Percentiles rank a stretch among this genome's conserved stretches.
Evolutionary conservation across 2,888 invertebrate species (phyloP).

Genomic region (Diachrysia chrysitis): DNA sequence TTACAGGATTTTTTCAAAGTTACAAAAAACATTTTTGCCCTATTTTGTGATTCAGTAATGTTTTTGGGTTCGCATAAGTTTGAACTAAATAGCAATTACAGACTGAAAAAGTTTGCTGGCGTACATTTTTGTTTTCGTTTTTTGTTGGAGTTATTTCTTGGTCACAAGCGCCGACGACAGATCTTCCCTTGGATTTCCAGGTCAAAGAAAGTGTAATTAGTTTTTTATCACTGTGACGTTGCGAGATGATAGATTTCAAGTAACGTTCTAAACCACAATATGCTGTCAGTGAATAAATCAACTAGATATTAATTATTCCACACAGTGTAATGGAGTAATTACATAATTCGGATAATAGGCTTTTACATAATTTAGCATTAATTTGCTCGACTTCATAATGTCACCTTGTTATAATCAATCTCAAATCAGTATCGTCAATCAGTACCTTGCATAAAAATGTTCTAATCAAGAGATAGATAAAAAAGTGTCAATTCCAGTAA

Average conservation of each 20-base stretch:
- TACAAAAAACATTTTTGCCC: background rate
- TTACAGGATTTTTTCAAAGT: constrained; percentile 23
- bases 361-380: background rate
- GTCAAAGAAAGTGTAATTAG: background rate
- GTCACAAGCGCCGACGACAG: background rate
- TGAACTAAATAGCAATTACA: background rate
- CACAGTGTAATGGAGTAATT: background rate
- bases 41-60: constrained; percentile 1
- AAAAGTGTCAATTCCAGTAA: too few species aligned
- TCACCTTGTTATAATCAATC: background rate
- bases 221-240: background rate
- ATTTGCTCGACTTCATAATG: background rate
- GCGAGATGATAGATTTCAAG: background rate
- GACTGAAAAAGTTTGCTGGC: background rate
- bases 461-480: too few species aligned
- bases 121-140: background rate
- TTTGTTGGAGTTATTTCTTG: background rate
- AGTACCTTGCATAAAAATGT: too few species aligned
- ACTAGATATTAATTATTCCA: background rate
- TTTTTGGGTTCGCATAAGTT: constrained; percentile 6
- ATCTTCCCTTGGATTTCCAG: constrained; percentile 1
- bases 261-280: background rate
- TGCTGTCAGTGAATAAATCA: background rate
- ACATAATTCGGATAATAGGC: background rate
- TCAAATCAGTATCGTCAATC: too few species aligned